Evolutionary conservation across 2,888 invertebrate species (phyloP).

Genomic region (Salpingus planirostris): DNA sequence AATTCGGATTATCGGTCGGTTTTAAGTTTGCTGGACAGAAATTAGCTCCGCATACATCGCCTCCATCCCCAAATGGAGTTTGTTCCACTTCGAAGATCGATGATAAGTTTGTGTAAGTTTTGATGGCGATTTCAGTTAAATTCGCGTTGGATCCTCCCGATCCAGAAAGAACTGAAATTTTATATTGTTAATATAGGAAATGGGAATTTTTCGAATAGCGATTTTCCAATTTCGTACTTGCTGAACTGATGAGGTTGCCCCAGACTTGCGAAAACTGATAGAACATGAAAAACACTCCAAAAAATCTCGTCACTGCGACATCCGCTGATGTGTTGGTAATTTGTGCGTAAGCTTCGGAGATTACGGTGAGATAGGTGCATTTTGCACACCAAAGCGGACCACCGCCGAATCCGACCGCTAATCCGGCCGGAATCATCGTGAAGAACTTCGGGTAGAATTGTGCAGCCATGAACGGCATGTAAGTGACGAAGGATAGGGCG

Average conservation of each 20-base stretch:
- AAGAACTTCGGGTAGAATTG: conserved; percentile 83
- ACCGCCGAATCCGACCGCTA: conserved; percentile 79
- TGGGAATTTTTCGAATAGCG: too few relatives aligned
- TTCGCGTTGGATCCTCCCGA: too few relatives aligned
- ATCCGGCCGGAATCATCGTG: conserved; percentile 74
- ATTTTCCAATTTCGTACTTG: conserved; percentile 47
- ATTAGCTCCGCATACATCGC: conserved; percentile 62
- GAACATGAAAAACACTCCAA: conserved; percentile 93
- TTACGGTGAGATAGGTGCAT: conserved; percentile 85
- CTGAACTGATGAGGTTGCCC: conserved; percentile 86
- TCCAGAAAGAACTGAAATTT: too few relatives aligned
- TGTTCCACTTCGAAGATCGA: too few relatives aligned
- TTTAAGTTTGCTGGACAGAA: conserved; percentile 52
- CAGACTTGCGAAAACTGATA: conserved; percentile 94
- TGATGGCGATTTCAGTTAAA: too few relatives aligned
- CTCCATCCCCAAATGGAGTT: conserved; percentile 41
- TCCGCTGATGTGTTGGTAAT: conserved; percentile 61
- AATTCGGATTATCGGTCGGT: conserved; percentile 49
- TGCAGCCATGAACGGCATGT: conserved; percentile 83
- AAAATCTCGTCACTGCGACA: conserved; percentile 80
- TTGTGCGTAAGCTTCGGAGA: conserved; percentile 68
- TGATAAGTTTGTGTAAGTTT: too few relatives aligned
- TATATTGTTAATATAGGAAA: too few relatives aligned
- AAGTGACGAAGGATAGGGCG: conserved; percentile 75
- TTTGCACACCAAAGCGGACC: conserved; percentile 95